Percentiles rank a stretch among this genome's conserved stretches.
These are phyloP conservation scores for Chiloscyllium punctatum DNA, from an alignment of 2,797 vertebrate genomes.

Conservation along the genomic window DNA sequence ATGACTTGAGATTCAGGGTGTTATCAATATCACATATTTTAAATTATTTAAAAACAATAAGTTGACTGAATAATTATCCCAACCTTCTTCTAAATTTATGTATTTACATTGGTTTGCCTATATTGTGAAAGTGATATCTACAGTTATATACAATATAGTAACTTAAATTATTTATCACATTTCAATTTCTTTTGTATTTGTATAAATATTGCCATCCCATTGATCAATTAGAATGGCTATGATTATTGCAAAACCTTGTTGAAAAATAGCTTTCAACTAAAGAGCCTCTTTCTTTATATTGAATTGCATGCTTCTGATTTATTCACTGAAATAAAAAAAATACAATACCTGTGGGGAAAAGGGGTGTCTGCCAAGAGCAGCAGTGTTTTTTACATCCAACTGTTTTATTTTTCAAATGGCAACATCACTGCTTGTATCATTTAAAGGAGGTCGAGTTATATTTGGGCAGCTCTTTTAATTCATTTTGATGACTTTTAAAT, in stretches of 20 bases:
- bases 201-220: not conserved
- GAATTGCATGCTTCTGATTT: conserved; percentile 4
- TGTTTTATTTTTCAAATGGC: conserved; percentile 22
- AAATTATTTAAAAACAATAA: not conserved
- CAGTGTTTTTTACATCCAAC: not conserved
- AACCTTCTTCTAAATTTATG: not conserved
- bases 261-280: conserved; percentile 8
- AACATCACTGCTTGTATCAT: not conserved
- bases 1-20: not conserved
- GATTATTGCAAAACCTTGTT: not conserved
- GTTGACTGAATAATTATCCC: not conserved
- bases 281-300: not conserved
- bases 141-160: not conserved
- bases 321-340: conserved; percentile 29
- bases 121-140: not conserved
- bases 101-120: not conserved
- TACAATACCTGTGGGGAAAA: conserved; percentile 33
- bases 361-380: not conserved
- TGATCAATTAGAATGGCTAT: not conserved
- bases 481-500: conserved; percentile 7
- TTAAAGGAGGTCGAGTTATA: not conserved
- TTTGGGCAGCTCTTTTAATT: conserved; percentile 14
- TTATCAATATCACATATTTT: not conserved
- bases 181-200: not conserved
- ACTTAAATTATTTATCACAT: not conserved